These are phyloP conservation scores for Diplolepis rosae DNA, from an alignment of 2,888 invertebrate species.

Conservation along the genomic window DNA sequence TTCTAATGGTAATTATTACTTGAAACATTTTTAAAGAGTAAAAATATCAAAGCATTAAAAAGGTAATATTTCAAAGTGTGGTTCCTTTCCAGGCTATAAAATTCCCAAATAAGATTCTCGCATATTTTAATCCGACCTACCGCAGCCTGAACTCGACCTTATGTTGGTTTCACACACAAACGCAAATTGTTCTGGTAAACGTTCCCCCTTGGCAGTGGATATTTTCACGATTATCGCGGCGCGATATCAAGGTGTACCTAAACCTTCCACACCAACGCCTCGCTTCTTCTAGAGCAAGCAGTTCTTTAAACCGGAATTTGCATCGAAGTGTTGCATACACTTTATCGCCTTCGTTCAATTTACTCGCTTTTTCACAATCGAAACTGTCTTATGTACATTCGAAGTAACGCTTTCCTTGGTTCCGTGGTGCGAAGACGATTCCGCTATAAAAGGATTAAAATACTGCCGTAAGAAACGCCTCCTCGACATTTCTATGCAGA, in stretches of 20 bases:
- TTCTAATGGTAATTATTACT: too few species aligned
- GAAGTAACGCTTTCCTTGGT: background rate
- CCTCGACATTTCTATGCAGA: constrained; percentile 7
- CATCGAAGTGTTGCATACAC: constrained; percentile 24
- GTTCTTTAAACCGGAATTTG: constrained; percentile 31
- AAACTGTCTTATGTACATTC: background rate
- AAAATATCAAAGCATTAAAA: too few species aligned
- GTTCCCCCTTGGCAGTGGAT: constrained; percentile 49
- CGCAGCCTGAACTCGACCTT: constrained; percentile 6
- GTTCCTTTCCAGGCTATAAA: too few species aligned
- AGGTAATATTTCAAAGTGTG: too few species aligned
- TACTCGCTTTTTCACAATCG: background rate
- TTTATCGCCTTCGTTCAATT: constrained; percentile 8
- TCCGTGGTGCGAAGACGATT: background rate
- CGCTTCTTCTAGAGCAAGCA: constrained; percentile 23
- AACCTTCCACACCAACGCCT: constrained; percentile 28
- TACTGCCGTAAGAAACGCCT: constrained; percentile 11
- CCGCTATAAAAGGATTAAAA: background rate
- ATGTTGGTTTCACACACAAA: constrained; percentile 1
- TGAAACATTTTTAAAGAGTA: too few species aligned
- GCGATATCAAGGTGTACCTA: constrained; percentile 50
- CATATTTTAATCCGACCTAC: constrained; percentile 19
- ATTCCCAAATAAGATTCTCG: constrained; percentile 2
- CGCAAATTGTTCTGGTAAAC: constrained; percentile 39
- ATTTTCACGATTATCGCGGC: constrained; percentile 60